phyloP scores from a whole-genome alignment of 2,888 invertebrate species.

The Andrena camellia region DNA sequence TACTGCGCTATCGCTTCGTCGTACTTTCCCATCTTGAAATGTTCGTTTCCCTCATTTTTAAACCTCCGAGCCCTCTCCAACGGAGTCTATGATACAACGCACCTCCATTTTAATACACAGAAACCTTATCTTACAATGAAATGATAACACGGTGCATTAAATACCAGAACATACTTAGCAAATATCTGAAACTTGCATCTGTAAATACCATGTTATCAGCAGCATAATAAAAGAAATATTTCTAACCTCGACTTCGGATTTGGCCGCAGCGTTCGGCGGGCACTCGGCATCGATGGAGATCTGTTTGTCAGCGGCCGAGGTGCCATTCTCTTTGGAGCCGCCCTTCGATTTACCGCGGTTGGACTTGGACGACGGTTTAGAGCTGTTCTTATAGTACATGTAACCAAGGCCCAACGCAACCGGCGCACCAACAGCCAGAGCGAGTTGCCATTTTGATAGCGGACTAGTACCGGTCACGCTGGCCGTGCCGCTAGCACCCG shows the following conservation, averaged over 20 bases:
- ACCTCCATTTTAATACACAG: background rate
- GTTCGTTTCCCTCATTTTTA: constrained; percentile 95
- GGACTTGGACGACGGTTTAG: constrained; percentile 72
- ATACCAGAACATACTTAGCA: background rate
- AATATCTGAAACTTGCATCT: constrained; percentile 1
- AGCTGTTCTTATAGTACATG: constrained; percentile 90
- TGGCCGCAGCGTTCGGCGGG: constrained; percentile 77
- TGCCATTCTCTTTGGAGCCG: constrained; percentile 85
- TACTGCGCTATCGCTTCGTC: constrained; percentile 96
- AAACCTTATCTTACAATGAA: background rate
- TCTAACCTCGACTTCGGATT: constrained; percentile 76
- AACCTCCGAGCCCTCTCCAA: constrained; percentile 91
- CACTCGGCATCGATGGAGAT: constrained; percentile 88
- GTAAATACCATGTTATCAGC: background rate
- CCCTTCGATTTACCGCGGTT: constrained; percentile 72
- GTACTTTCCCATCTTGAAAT: constrained; percentile 94
- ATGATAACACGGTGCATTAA: background rate
- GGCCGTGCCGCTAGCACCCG: constrained; percentile 74
- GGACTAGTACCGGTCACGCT: constrained; percentile 85
- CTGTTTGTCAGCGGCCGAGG: constrained; percentile 85
- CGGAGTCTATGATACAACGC: constrained; percentile 85
- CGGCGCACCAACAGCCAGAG: constrained; percentile 93
- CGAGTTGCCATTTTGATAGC: constrained; percentile 94
- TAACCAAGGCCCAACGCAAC: constrained; percentile 93
- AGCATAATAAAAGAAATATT: constrained; percentile 1